These are phyloP conservation scores for Sarotherodon lohbergeri DNA, from an alignment of 2,113 vertebrate genomes.

Conservation along the genomic window DNA sequence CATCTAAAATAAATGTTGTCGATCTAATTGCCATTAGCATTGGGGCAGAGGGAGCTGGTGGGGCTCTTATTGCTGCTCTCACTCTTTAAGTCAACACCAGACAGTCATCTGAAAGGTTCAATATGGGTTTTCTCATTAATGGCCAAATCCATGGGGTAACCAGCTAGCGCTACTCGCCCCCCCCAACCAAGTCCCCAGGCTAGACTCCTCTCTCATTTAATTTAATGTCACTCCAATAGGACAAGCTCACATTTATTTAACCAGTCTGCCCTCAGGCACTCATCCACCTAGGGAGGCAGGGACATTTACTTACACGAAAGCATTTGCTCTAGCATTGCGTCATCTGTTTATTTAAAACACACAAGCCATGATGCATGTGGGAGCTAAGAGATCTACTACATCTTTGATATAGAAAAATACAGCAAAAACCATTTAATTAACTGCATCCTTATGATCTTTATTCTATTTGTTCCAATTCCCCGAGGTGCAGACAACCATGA, in stretches of 20 bases:
- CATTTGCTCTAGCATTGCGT: conserved; percentile 62
- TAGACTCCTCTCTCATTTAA: conserved; percentile 73
- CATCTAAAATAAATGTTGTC: conserved; percentile 74
- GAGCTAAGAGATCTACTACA: conserved; percentile 33
- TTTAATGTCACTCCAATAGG: conserved; percentile 80
- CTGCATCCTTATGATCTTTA: conserved; percentile 65
- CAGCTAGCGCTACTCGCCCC: conserved; percentile 21
- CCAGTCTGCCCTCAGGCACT: conserved; percentile 56
- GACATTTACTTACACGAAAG: conserved; percentile 73
- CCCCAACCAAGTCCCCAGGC: conserved; percentile 52
- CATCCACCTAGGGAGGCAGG: conserved; percentile 61
- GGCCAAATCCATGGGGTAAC: conserved; percentile 68
- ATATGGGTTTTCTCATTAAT: conserved; percentile 77
- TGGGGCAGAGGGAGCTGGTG: conserved; percentile 46
- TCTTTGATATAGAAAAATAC: conserved; percentile 38
- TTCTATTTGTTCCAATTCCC: conserved; percentile 66
- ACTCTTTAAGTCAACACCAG: conserved; percentile 72
- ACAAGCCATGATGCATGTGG: conserved; percentile 14
- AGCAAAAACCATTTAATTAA: conserved; percentile 57
- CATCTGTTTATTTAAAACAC: conserved; percentile 68
- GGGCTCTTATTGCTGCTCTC: conserved; percentile 54
- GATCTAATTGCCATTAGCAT: conserved; percentile 73
- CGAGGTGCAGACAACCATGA: conserved; percentile 44
- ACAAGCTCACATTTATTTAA: conserved; percentile 75
- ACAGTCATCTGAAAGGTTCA: conserved; percentile 70